These are phyloP conservation scores for Spea hammondii DNA, from an alignment of 2,797 vertebrate species.

Conservation along the genomic window DNA sequence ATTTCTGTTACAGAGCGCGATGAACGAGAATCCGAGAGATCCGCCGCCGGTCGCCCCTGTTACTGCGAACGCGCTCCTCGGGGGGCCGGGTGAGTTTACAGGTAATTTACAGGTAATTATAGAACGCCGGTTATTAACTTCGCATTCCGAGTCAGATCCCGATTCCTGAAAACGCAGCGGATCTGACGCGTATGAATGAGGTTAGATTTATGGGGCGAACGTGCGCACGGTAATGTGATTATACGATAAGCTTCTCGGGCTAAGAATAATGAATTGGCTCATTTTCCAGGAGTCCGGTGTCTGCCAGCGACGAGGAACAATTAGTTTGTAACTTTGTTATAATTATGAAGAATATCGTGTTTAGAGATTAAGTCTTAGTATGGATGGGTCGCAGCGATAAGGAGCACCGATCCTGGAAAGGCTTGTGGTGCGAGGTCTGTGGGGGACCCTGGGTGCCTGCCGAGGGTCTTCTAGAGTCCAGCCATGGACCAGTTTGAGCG, in stretches of 20 bases:
- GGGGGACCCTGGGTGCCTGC: neutral
- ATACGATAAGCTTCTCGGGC: neutral
- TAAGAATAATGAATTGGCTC: slow-evolving; percentile 34
- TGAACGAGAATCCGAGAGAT: neutral
- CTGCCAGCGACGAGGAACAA: slow-evolving; percentile 33
- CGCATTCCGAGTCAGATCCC: neutral
- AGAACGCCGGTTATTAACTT: slow-evolving; percentile 11
- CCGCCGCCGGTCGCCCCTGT: neutral
- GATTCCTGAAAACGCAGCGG: neutral
- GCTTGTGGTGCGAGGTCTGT: no score
- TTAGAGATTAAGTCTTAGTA: neutral
- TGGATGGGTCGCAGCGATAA: neutral
- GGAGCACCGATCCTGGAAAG: neutral
- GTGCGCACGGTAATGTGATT: slow-evolving; percentile 26
- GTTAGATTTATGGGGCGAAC: slow-evolving; percentile 29
- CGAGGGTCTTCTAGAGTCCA: neutral
- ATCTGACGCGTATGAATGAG: neutral
- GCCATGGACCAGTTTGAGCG: neutral
- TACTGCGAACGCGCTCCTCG: neutral
- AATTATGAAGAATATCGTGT: slow-evolving; percentile 31
- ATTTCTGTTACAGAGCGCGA: neutral
- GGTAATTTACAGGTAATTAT: slow-evolving; percentile 15
- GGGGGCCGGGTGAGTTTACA: neutral
- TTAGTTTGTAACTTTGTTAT: slow-evolving; percentile 31
- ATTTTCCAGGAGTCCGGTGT: slow-evolving; percentile 14